These are phyloP conservation scores for Eulithis testata DNA, from an alignment of 2,888 invertebrate species.

Conservation along the genomic window DNA sequence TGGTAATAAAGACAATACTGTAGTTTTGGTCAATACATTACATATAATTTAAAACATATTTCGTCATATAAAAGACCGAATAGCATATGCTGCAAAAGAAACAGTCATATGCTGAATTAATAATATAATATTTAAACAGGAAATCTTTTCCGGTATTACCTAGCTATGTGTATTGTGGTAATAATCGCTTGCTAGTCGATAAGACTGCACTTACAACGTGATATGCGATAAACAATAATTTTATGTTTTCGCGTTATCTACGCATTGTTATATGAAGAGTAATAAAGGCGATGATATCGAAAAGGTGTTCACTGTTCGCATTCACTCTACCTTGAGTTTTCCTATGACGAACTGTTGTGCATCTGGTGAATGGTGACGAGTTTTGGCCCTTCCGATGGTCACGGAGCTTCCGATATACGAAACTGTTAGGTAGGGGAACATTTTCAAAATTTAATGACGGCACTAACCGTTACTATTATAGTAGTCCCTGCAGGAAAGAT, in stretches of 20 bases:
- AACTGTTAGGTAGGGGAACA: too few species aligned
- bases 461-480: too few species aligned
- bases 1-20: not conserved
- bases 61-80: not conserved
- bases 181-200: not conserved
- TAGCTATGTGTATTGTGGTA: slow-evolving; percentile 4
- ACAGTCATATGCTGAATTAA: too few species aligned
- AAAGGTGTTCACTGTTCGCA: not conserved
- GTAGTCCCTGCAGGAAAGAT: too few species aligned
- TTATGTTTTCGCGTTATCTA: slow-evolving; percentile 15
- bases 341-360: not conserved
- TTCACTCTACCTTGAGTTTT: not conserved
- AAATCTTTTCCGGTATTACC: too few species aligned
- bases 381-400: too few species aligned
- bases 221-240: slow-evolving; percentile 12
- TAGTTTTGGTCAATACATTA: not conserved
- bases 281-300: slow-evolving; percentile 1
- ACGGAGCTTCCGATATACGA: too few species aligned
- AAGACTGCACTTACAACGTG: slow-evolving; percentile 9
- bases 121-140: too few species aligned
- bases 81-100: too few species aligned
- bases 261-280: slow-evolving; percentile 10
- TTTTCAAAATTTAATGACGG: too few species aligned
- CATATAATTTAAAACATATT: too few species aligned
- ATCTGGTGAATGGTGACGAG: too few species aligned